Base-by-base conservation (phyloP, 2,797 vertebrate genomes). In the Anniella stebbinsi region DNA sequence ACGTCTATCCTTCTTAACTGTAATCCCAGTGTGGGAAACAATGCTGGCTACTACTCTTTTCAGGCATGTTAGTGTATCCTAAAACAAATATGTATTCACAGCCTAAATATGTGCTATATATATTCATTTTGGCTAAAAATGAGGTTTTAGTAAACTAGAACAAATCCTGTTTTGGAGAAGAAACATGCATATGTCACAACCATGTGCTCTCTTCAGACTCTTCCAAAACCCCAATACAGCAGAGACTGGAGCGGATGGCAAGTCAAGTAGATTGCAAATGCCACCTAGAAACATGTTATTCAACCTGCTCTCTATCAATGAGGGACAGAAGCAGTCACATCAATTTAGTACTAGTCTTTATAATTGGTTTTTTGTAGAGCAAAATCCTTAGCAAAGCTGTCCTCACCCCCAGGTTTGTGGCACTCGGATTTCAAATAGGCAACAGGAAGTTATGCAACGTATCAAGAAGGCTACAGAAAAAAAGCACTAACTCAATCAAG, bases 31-130 rank as follows among this genome's bases (percentile, higher is more conserved):
- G 36, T 17, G 72, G 89, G 66, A 86, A 48, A 82, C 84, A 91
- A 93, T 84, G 89, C n/a, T 77, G 84, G 86, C 88, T 73, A 81
- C 0, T n/a, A 70, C 0, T 9, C 84, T 94, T 84, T 91, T 89
- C 57, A 21, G 54, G 38, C 0, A 0, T 88, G 91, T 84, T n/a
- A 92, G n/a, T 7, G 1, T 0, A 18, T 84, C 91, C 69, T 86
- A 91, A 72, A 80, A 89, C 4, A 30, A 4, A 67, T 1, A 0
- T 45, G 89, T 81, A 86, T 28, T 72, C 66, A 80, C 21, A 63
- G 51, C 36, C 30, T 41, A 89, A 17, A 80, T 5, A 63, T 48
- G 2, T 81, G 28, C 36, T n/a, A 63, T 21, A 51, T 21, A 48
- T 0, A 60, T 30, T 72, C 36, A 21, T n/a, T 73, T 2, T 0